These are phyloP conservation scores for Drosophila melanosoma DNA, from an alignment of 2,888 invertebrate species.

Conservation along the genomic window DNA sequence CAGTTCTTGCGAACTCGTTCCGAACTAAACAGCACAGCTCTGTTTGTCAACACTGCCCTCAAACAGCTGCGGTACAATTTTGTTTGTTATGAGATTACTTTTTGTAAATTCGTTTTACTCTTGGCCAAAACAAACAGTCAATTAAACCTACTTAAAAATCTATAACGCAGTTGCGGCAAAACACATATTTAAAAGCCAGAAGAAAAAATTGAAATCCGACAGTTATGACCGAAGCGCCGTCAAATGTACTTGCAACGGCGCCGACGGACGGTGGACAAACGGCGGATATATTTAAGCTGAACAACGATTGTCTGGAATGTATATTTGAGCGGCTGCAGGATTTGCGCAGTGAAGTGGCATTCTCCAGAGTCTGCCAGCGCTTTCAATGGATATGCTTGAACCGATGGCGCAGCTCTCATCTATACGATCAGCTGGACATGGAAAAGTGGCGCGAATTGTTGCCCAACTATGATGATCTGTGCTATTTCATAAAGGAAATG, in stretches of 20 bases:
- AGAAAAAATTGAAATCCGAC: background rate
- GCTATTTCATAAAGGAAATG: conserved; percentile 69
- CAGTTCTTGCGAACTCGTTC: conserved; percentile 1
- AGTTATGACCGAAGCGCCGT: conserved; percentile 51
- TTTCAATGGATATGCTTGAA: conserved; percentile 62
- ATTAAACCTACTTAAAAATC: background rate
- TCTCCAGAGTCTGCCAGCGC: conserved; percentile 68
- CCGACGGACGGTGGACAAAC: conserved; percentile 24
- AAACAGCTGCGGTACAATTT: conserved; percentile 51
- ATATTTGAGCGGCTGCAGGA: conserved; percentile 71
- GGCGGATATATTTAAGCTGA: conserved; percentile 58
- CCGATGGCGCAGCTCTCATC: conserved; percentile 69
- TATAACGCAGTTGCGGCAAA: background rate
- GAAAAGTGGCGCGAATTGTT: conserved; percentile 70
- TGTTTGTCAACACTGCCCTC: conserved; percentile 35
- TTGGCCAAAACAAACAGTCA: background rate
- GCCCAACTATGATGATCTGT: conserved; percentile 68
- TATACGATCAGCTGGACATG: conserved; percentile 67
- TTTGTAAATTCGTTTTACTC: conserved; percentile 22
- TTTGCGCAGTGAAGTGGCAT: conserved; percentile 68
- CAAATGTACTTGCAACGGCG: conserved; percentile 25
- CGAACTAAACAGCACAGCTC: conserved; percentile 2
- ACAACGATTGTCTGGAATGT: conserved; percentile 77
- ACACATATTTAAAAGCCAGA: background rate
- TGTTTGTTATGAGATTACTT: conserved; percentile 55